Conservation (phyloP, 1,140 invertebrate species). For the Scaptomyza pallida region DNA sequence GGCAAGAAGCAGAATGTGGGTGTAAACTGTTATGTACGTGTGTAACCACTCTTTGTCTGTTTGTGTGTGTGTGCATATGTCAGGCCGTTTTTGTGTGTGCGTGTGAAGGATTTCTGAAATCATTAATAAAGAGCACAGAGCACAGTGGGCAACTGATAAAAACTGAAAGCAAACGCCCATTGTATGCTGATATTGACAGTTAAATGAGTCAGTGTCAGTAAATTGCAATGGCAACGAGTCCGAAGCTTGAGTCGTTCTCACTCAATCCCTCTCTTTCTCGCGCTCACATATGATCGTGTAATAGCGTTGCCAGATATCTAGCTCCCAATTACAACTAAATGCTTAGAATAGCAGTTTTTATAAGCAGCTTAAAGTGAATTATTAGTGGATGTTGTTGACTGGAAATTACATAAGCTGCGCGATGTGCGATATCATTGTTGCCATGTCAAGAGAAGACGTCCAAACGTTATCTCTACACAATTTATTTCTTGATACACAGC, state of each 20-base stretch:
- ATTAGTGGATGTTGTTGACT: constrained; percentile 54
- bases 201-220: constrained; percentile 41
- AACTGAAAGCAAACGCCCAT: constrained; percentile 52
- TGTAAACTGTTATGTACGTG: constrained; percentile 2
- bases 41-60: constrained; percentile 17
- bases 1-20: constrained; percentile 23
- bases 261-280: constrained; percentile 1
- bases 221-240: constrained; percentile 1
- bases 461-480: constrained; percentile 30
- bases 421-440: constrained; percentile 45
- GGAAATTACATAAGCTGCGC: constrained; percentile 64
- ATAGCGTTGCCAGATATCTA: constrained; percentile 38
- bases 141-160: constrained; percentile 56
- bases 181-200: constrained; percentile 32
- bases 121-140: constrained; percentile 28
- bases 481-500: constrained; percentile 28
- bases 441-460: constrained; percentile 22
- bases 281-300: constrained; percentile 29
- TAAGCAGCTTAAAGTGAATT: constrained; percentile 50
- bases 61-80: constrained; percentile 19
- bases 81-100: constrained; percentile 22
- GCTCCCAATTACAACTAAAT: constrained; percentile 8
- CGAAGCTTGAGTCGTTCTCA: constrained; percentile 8
- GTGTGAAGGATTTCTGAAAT: constrained; percentile 61
- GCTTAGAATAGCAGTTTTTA: constrained; percentile 9